A percentile compares a stretch with the other conserved stretches of the same genome.
Conservation (phyloP, 2,113 vertebrate genomes). For the Holacanthus passer region DNA sequence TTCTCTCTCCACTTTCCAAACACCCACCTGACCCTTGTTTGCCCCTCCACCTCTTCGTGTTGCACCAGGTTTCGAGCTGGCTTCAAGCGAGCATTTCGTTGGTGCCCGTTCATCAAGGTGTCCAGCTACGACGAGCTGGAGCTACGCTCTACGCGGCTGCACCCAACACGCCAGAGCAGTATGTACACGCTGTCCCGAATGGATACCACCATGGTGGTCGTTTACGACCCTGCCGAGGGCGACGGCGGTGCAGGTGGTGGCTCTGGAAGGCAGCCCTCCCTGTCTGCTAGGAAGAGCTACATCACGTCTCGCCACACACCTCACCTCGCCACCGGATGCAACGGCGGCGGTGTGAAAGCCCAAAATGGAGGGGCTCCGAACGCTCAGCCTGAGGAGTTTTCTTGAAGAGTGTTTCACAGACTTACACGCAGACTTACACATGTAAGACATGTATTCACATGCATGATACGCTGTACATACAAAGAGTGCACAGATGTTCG, state of each 20-base stretch:
- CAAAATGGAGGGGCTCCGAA: slow-evolving; percentile 82
- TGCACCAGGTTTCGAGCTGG: slow-evolving; percentile 92
- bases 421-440: slow-evolving; percentile 20
- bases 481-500: slow-evolving; percentile 16
- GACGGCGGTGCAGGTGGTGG: slow-evolving; percentile 74
- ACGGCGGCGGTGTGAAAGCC: slow-evolving; percentile 68
- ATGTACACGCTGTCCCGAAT: slow-evolving; percentile 92
- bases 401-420: slow-evolving; percentile 74
- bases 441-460: slow-evolving; percentile 20
- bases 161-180: slow-evolving; percentile 91
- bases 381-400: slow-evolving; percentile 86
- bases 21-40: not conserved
- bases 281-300: slow-evolving; percentile 75
- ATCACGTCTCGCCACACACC: slow-evolving; percentile 68
- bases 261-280: slow-evolving; percentile 65
- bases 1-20: not conserved
- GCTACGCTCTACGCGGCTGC: slow-evolving; percentile 88
- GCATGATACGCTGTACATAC: slow-evolving; percentile 34
- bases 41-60: not conserved
- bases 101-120: slow-evolving; percentile 95
- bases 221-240: slow-evolving; percentile 82
- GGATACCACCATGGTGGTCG: slow-evolving; percentile 90
- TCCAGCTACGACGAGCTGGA: slow-evolving; percentile 94
- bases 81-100: slow-evolving; percentile 94
- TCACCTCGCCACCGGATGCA: slow-evolving; percentile 78